Evolutionary conservation across 2,888 invertebrate genomes (phyloP), one percentile per base, ranked within the genome.

Genomic region (Trissoscelio sp.): DNA sequence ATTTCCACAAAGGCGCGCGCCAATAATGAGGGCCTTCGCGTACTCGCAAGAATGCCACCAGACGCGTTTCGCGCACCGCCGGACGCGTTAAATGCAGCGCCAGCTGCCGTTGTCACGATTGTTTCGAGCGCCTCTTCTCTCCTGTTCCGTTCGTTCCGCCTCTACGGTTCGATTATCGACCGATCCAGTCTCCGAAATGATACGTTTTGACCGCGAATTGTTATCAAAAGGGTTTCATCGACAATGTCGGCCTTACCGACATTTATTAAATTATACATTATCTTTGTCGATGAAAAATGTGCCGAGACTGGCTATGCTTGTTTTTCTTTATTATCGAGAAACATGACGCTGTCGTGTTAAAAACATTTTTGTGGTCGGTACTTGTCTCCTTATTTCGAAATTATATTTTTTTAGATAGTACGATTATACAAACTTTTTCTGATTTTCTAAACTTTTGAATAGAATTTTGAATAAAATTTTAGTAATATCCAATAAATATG

Each of bases 11-110:
- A 79, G 72, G 77, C 77, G 60, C 77, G 62, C 70, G 57, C 66
- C 83, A 57, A 83, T 87, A 88, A 88, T 86, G 87, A 88, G 86
- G 83, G 78, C 83, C 84, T 83, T 86, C 83, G 85, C 83, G 85
- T 85, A 84, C 86, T 84, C 73, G 84, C 84, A 87, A 87, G 86
- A 88, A 88, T 87, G 87, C 87, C 84, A 87, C 86, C 87, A 87
- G 85, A 84, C 87, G 87, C 88, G 86, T 88, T 88, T 88, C 85
- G 85, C 88, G 87, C 87, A 86, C 85, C 87, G 84, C 44, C 88
- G 85, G 83, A 85, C 85, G 84, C 86, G 86, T 86, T 87, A 86
- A 87, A 86, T 85, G 83, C 83, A 82, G 83, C 84, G 81, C 81
- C 87, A 86, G 88, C 88, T 86, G 87, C 85, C 70, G 85, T 83